A percentile compares a stretch with the other conserved stretches of the same genome.
Conservation (phyloP, 2,888 invertebrate species). For the Chaetoderma sp. region DNA sequence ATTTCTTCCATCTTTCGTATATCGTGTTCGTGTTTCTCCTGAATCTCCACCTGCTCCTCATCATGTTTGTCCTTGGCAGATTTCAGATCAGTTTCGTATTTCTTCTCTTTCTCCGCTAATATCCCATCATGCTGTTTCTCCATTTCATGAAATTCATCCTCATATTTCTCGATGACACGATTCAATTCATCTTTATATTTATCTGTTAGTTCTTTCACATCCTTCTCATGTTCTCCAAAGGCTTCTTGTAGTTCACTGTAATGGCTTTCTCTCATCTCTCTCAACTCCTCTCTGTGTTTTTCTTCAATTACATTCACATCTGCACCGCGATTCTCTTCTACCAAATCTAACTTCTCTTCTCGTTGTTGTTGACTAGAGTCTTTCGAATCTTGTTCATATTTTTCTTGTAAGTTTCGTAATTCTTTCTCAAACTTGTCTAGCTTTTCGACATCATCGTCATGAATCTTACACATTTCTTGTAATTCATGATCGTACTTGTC, state of each 20-base stretch:
- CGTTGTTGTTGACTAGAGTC: too few relatives aligned
- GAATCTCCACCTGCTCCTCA: background rate
- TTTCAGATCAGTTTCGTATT: background rate
- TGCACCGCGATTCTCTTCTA: background rate
- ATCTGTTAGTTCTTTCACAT: slow-evolving; percentile 30
- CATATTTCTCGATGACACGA: slow-evolving; percentile 37
- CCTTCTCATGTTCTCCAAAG: slow-evolving; percentile 8
- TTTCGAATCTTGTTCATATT: too few relatives aligned
- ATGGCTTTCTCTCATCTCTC: background rate
- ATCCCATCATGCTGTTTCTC: too few relatives aligned
- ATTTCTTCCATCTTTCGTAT: too few relatives aligned
- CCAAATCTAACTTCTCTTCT: too few relatives aligned
- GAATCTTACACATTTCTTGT: too few relatives aligned
- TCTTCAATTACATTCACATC: background rate
- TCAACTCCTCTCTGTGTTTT: background rate
- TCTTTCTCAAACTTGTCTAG: too few relatives aligned
- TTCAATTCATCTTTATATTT: slow-evolving; percentile 38
- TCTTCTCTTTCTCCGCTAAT: background rate
- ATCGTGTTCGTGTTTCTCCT: background rate
- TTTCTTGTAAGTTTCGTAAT: too few relatives aligned
- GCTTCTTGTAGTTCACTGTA: background rate
- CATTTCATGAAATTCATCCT: slow-evolving; percentile 36
- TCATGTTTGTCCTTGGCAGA: too few relatives aligned
- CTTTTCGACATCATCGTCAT: too few relatives aligned
- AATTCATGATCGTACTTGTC: background rate